Evolutionary conservation across 2,888 invertebrate genomes (phyloP).

Genomic region (Ditylenchus weischeri): DNA sequence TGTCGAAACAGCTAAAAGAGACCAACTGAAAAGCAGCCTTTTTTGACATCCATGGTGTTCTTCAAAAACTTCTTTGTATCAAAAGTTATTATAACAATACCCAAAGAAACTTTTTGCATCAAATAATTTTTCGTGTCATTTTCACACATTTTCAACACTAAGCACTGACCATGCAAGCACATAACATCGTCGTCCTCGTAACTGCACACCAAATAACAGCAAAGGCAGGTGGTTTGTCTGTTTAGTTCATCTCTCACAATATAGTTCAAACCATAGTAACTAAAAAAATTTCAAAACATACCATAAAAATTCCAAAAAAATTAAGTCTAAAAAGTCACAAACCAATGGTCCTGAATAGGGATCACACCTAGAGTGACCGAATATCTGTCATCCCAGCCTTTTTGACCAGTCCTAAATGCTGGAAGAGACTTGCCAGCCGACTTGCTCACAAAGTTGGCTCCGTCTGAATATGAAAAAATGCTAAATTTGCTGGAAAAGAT

Average conservation of each 20-base stretch:
- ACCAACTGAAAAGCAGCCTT: too few relatives aligned
- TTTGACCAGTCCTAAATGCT: not conserved
- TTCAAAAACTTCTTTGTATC: too few relatives aligned
- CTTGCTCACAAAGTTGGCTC: not conserved
- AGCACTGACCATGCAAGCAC: conserved; percentile 11
- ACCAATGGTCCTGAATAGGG: conserved; percentile 12
- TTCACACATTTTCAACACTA: too few relatives aligned
- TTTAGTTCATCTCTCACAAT: conserved; percentile 16
- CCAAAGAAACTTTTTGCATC: too few relatives aligned
- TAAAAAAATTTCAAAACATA: too few relatives aligned
- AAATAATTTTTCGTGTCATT: too few relatives aligned
- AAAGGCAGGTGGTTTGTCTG: conserved; percentile 5
- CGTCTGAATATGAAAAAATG: conserved; percentile 11
- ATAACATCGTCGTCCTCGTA: conserved; percentile 15
- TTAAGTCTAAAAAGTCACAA: too few relatives aligned
- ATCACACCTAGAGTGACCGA: conserved; percentile 7
- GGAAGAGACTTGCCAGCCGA: conserved; percentile 7
- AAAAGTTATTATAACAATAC: too few relatives aligned
- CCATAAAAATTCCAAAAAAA: too few relatives aligned
- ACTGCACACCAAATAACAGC: conserved; percentile 16
- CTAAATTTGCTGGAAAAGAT: not conserved
- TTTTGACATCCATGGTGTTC: too few relatives aligned
- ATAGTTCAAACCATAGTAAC: conserved; percentile 18
- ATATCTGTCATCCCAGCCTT: conserved; percentile 17
- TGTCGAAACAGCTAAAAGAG: too few relatives aligned